Base-by-base conservation (phyloP, 2,888 invertebrate species). In the Ypsolopha scabrella region DNA sequence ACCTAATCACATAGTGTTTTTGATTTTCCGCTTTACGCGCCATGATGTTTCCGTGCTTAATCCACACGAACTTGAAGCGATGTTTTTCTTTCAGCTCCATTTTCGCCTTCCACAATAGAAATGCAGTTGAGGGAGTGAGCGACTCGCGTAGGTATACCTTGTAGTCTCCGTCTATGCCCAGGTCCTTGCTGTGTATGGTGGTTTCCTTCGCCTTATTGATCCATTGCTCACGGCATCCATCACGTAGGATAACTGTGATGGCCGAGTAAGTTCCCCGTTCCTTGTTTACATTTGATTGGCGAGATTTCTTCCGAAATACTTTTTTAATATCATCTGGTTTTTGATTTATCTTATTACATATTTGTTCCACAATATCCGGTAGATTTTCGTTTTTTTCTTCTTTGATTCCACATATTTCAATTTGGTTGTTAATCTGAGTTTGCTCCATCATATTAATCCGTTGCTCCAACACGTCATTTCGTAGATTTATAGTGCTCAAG, bases 61-160 rank as follows among this genome's bases (percentile, higher is more conserved):
- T 56, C 56, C 56, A 56, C 13, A 58, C 41, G 37, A 47, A 56
- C 34, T 53, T 51, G 11, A 33, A 56, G 6, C 46, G 6, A n/a
- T 34, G 8, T 10, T 41, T 49, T 14, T 50, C 51, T 41, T 53
- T 56, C 1, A 55, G 51, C 34, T 53, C 53, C 1, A 6, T 37
- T 34, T 54, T 54, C 2, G 52, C 10, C 34, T 54, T 53, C 52
- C 52, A 56, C 14, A 56, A 50, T 6, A 56, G 35, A 24, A 46
- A 56, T 7, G 53, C 50, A 1, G 51, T 52, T 7, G 35, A 33
- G 0, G 56, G 52, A 8, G 54, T 50, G 8, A 49, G 50, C 1
- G 51, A 24, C 36, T 56, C 56, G 1, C 54, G 52, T 2, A 56
- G 2, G 39, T 50, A 56, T 37, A 54, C 48, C 10, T 46, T 39